Conservation (phyloP, 2,113 vertebrate species). For the Cervus canadensis region DNA sequence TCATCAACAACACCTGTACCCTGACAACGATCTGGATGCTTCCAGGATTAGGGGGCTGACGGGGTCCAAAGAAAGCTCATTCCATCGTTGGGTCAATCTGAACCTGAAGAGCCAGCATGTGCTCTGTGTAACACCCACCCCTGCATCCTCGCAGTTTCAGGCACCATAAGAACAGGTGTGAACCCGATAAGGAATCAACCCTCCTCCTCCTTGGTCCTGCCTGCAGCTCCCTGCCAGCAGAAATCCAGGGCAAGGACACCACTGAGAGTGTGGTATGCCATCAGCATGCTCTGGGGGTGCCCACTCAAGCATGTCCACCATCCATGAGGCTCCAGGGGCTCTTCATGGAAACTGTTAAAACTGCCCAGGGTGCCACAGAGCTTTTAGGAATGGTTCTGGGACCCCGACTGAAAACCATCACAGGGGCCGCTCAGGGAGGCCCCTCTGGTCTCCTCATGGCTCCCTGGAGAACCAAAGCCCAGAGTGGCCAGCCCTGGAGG, state of each 20-base stretch:
- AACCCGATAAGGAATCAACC: neutral
- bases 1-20: neutral
- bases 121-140: neutral
- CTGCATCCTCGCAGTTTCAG: neutral
- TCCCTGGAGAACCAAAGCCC: neutral
- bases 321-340: neutral
- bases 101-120: neutral
- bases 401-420: neutral
- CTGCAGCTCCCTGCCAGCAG: neutral
- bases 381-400: neutral
- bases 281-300: neutral
- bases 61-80: neutral
- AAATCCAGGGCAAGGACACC: neutral
- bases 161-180: neutral
- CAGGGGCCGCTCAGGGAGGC: neutral
- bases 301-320: accelerated
- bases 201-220: neutral
- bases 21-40: neutral
- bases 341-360: neutral
- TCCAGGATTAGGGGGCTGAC: neutral
- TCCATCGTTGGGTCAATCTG: neutral
- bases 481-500: neutral
- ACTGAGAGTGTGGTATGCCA: too few relatives aligned
- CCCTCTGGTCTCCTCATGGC: neutral
- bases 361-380: neutral